Conservation (phyloP, 2,888 invertebrate species). For the Syrphus vitripennis region DNA sequence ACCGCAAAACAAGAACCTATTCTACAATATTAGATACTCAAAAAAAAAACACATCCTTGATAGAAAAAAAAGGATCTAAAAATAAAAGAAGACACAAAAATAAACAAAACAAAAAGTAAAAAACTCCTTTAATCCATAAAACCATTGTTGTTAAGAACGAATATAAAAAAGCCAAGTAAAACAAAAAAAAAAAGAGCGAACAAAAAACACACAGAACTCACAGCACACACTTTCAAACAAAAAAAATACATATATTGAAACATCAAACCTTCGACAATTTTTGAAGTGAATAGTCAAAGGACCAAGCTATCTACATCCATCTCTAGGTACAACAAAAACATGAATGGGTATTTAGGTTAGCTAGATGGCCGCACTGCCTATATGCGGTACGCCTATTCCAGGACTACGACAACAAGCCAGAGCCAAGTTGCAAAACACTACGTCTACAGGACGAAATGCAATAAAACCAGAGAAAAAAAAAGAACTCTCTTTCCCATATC, state of each 20-base stretch:
- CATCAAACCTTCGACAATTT: constrained; percentile 49
- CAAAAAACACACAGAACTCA: constrained; percentile 1
- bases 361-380: constrained; percentile 62
- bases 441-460: constrained; percentile 42
- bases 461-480: constrained; percentile 28
- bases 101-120: neutral
- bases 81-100: neutral
- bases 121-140: neutral
- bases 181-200: no score
- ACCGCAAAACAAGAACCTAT: constrained; percentile 66
- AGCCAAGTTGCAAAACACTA: constrained; percentile 61
- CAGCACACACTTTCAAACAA: constrained; percentile 5
- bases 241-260: neutral
- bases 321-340: constrained; percentile 43
- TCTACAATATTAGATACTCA: constrained; percentile 21
- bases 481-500: neutral
- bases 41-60: constrained; percentile 37
- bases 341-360: constrained; percentile 62
- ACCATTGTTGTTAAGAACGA: constrained; percentile 10
- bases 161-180: neutral
- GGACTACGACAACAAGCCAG: constrained; percentile 70
- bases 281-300: constrained; percentile 61
- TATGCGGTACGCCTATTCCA: constrained; percentile 63
- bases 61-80: constrained; percentile 31
- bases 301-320: neutral